phyloP scores from a whole-genome alignment of 2,888 invertebrate species.

The Drosophila borborema region DNA sequence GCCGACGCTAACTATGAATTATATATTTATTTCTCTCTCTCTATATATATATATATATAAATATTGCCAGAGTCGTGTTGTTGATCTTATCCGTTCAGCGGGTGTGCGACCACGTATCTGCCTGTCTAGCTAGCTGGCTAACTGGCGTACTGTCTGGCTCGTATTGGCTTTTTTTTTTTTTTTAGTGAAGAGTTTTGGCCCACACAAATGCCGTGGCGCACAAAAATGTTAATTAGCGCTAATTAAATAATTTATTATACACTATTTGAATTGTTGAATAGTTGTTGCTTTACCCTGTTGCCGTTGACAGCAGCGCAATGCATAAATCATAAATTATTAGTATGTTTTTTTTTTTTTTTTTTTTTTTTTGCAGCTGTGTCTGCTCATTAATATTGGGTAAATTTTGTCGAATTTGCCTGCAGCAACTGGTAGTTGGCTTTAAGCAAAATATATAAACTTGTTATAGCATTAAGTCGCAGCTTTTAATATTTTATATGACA shows the following conservation, averaged over 20 bases:
- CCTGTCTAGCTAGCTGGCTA: not conserved
- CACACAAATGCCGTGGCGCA: conserved; percentile 23
- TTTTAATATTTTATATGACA: not conserved
- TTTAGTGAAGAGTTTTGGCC: not conserved
- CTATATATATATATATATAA: conserved; percentile 13
- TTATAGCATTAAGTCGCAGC: not conserved
- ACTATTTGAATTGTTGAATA: conserved; percentile 11
- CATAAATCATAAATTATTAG: conserved; percentile 10
- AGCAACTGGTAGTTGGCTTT: conserved; percentile 6
- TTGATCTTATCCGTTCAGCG: conserved; percentile 75
- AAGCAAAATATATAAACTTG: conserved; percentile 3
- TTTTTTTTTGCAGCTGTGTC: conserved; percentile 9
- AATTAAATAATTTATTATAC: conserved; percentile 75
- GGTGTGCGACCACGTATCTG: conserved; percentile 75
- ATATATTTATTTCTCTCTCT: not conserved
- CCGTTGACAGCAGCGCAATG: conserved; percentile 6
- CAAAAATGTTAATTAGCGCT: conserved; percentile 77
- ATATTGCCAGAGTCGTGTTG: conserved; percentile 45
- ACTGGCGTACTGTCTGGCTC: not conserved
- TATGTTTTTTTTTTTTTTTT: too few relatives aligned
- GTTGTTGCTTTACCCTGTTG: conserved; percentile 1
- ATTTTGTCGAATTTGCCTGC: not conserved
- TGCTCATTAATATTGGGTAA: conserved; percentile 7
- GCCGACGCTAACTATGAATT: conserved; percentile 34
- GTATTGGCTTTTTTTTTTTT: not conserved